Conservation (phyloP, 2,888 invertebrate genomes). For the Cheilosia scutellata region DNA sequence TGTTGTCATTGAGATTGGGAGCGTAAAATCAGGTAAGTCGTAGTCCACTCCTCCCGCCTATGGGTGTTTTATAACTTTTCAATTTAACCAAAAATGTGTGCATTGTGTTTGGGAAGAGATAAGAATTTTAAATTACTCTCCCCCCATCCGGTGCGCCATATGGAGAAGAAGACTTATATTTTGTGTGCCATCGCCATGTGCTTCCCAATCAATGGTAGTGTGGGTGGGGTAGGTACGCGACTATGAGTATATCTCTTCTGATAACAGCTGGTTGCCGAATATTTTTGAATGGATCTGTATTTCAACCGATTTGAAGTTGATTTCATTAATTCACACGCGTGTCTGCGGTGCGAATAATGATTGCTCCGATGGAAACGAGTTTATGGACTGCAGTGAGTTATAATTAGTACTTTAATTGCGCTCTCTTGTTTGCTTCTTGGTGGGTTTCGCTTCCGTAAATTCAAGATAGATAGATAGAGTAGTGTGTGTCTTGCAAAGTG, state of each 20-base stretch:
- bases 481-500: constrained; percentile 32
- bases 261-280: constrained; percentile 32
- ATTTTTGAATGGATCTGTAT: not conserved
- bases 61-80: not conserved
- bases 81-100: constrained; percentile 14
- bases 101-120: constrained; percentile 8
- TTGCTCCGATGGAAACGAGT: constrained; percentile 9
- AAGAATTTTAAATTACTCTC: constrained; percentile 12
- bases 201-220: not conserved
- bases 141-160: not conserved
- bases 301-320: not conserved
- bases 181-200: constrained; percentile 18
- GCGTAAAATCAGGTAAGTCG: constrained; percentile 40
- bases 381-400: constrained; percentile 8
- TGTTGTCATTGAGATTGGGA: constrained; percentile 16
- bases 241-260: not conserved
- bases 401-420: constrained; percentile 35
- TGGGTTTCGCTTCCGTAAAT: constrained; percentile 54
- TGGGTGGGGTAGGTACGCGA: not conserved
- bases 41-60: not conserved
- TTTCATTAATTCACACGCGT: constrained; percentile 3
- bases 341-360: not conserved
- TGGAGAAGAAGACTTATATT: not conserved
- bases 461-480: constrained; percentile 2
- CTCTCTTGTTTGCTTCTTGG: constrained; percentile 21